These are phyloP conservation scores for Choristoneura rosaceana DNA, from an alignment of 2,888 invertebrate genomes.

Conservation along the genomic window DNA sequence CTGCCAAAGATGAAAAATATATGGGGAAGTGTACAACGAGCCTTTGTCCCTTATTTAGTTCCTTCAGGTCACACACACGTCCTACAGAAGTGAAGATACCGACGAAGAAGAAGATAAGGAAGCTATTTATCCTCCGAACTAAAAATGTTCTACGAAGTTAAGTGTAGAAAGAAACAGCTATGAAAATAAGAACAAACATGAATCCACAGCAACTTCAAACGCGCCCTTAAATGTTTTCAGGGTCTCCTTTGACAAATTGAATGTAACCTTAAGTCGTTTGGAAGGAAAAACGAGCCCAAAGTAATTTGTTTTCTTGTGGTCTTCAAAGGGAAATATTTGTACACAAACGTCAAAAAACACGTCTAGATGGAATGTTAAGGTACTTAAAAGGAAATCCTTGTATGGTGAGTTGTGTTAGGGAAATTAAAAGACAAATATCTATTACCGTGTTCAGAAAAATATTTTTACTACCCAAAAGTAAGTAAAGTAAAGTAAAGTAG, in stretches of 20 bases:
- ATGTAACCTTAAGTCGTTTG: constrained; percentile 38
- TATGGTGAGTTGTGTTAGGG: neutral
- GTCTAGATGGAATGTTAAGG: constrained; percentile 6
- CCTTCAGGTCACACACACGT: too few species aligned
- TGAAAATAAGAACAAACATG: constrained; percentile 15
- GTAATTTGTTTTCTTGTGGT: constrained; percentile 39
- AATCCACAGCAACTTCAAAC: constrained; percentile 34
- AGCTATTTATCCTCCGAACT: neutral
- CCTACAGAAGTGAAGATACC: too few species aligned
- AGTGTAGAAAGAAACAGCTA: neutral
- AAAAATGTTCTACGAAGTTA: neutral
- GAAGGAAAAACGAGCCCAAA: constrained; percentile 27
- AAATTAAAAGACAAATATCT: neutral
- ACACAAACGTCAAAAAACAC: constrained; percentile 13
- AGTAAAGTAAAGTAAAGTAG: too few species aligned
- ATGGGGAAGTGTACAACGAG: too few species aligned
- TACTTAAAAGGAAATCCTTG: constrained; percentile 2
- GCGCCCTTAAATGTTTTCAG: constrained; percentile 40
- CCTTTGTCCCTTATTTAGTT: too few species aligned
- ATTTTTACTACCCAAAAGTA: too few species aligned
- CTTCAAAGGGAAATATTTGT: constrained; percentile 30
- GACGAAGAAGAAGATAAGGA: neutral
- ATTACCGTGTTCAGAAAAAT: neutral
- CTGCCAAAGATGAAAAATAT: too few species aligned
- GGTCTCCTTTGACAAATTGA: constrained; percentile 43